These are phyloP conservation scores for Chrysolina oricalcia DNA, from an alignment of 2,888 invertebrate genomes.

Conservation along the genomic window DNA sequence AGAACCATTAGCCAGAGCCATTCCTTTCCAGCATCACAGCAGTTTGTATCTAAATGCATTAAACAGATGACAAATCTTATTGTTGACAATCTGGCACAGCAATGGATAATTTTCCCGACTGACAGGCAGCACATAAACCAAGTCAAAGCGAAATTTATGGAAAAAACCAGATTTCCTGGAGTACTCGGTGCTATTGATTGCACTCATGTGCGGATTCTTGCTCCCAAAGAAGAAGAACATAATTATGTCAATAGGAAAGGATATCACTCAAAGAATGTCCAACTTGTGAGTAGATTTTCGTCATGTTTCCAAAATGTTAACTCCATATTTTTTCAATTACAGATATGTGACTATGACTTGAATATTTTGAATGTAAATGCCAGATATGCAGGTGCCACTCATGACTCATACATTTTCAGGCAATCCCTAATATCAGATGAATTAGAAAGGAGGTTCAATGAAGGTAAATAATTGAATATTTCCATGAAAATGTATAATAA, in stretches of 20 bases:
- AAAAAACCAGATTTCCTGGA: slow-evolving; percentile 48
- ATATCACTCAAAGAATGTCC: slow-evolving; percentile 48
- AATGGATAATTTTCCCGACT: slow-evolving; percentile 38
- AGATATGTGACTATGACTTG: slow-evolving; percentile 49
- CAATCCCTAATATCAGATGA: slow-evolving; percentile 27
- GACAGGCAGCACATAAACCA: slow-evolving; percentile 28
- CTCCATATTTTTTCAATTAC: slow-evolving; percentile 24
- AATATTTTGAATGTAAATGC: slow-evolving; percentile 50
- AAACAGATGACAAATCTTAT: slow-evolving; percentile 36
- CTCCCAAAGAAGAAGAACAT: slow-evolving; percentile 50
- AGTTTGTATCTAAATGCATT: slow-evolving; percentile 33
- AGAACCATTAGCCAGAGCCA: slow-evolving; percentile 33
- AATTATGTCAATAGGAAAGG: slow-evolving; percentile 53
- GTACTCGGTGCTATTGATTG: slow-evolving; percentile 49
- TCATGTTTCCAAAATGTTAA: neutral
- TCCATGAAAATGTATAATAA: slow-evolving; percentile 15
- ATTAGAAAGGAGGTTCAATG: slow-evolving; percentile 20
- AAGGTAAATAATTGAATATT: slow-evolving; percentile 7
- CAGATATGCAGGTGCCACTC: slow-evolving; percentile 42
- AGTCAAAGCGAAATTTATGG: slow-evolving; percentile 51
- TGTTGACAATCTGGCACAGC: slow-evolving; percentile 26
- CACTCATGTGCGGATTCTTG: slow-evolving; percentile 48
- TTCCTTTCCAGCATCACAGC: slow-evolving; percentile 37
- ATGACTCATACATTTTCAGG: slow-evolving; percentile 39
- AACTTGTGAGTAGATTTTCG: slow-evolving; percentile 43